phyloP scores from a whole-genome alignment of 2,797 vertebrate genomes.

The Chaetophractus vellerosus region DNA sequence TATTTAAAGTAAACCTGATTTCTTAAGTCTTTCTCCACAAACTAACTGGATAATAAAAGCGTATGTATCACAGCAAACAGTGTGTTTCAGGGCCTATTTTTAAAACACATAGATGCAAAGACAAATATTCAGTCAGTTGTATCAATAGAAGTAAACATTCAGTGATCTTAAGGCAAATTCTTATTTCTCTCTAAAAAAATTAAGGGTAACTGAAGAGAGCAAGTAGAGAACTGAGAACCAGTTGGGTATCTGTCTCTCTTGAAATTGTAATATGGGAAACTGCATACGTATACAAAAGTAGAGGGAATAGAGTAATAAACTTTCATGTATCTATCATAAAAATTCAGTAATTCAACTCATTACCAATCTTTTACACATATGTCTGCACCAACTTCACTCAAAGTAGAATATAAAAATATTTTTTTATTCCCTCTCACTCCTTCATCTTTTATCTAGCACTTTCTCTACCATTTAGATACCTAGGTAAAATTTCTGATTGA shows the following conservation, averaged over 20 bases:
- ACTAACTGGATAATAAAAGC: conserved; percentile 33
- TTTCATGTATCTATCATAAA: not conserved
- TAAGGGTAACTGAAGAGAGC: not conserved
- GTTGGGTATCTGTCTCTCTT: no score
- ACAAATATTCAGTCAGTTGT: not conserved
- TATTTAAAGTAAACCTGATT: conserved; percentile 57
- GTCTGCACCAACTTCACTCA: not conserved
- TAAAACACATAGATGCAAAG: conserved; percentile 16
- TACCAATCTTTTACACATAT: not conserved
- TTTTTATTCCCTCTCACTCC: not conserved
- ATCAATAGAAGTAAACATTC: not conserved
- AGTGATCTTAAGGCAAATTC: not conserved
- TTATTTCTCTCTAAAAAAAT: conserved; percentile 8
- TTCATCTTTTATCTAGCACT: not conserved
- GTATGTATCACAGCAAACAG: not conserved
- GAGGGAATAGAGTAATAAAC: not conserved
- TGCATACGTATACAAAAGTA: not conserved
- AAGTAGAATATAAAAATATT: not conserved
- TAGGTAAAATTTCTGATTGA: not conserved
- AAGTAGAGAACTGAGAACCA: not conserved
- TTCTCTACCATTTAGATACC: not conserved
- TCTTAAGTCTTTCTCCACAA: conserved; percentile 52
- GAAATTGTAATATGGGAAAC: not conserved
- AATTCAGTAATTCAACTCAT: not conserved
- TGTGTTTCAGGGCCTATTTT: conserved; percentile 7